Base-by-base conservation (phyloP, 2,888 invertebrate genomes). In the Acronicta alni region DNA sequence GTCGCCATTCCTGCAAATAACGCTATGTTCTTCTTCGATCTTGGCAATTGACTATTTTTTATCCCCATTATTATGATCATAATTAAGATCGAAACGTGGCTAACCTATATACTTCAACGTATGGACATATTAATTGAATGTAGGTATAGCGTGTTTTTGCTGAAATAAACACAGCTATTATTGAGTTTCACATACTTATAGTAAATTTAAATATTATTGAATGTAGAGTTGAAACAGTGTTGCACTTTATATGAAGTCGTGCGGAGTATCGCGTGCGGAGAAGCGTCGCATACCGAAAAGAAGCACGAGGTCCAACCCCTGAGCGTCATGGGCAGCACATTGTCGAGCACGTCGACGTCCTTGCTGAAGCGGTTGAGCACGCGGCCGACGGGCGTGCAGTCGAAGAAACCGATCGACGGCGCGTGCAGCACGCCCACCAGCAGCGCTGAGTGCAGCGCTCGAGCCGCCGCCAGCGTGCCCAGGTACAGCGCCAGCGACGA, bases 351-450 rank as follows among this genome's bases (percentile, higher is more conserved):
- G 87, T 97, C 96, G 75, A 97, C 91, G 89, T 97, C 97, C 95
- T 96, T 97, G 87, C 96, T 95, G 95, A 97, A 97, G 76, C 97
- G 95, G 95, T 97, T 97, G 90, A 97, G 95, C 86, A 97, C 95
- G 86, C 97, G 95, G 88, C 97, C 97, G 71, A 96, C 94, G 67
- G 97, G 97, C 81, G 97, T 97, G 78, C 97, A 96, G 92, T 97
- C 97, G 95, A 96, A 97, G 95, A 97, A 97, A 85, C 96, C 95
- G 84, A 95, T 94, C 89, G 95, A 91, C 59, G 97, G 96, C 77
- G 96, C 95, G 85, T 95, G 95, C 81, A 97, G 90, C 83, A 97
- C 95, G 84, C 96, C 95, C 75, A 84, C 87, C 78, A 97, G 95
- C 89, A 97, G 93, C 75, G 92, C 91, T 80, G 93, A 89, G 94